Evolutionary conservation across 2,888 invertebrate genomes (phyloP).

Genomic region (Allygus modestus): DNA sequence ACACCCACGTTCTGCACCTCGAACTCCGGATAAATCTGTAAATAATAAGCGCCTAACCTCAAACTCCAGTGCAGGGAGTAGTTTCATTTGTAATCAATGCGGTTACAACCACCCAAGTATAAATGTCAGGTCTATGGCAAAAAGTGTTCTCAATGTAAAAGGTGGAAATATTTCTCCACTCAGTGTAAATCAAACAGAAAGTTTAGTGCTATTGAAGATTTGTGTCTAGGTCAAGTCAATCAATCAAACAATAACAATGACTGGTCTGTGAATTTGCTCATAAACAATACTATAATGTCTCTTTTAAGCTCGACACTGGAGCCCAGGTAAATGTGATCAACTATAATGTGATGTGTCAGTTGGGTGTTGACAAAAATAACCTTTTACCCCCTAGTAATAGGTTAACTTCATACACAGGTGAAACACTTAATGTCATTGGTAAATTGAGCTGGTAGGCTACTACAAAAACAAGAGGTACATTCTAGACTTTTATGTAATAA

Average conservation of each 20-base stretch:
- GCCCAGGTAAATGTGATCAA: neutral
- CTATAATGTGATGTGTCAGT: neutral
- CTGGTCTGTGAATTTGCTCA: neutral
- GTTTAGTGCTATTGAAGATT: neutral
- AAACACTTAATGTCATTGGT: neutral
- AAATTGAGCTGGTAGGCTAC: neutral
- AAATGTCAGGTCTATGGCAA: conserved; percentile 13
- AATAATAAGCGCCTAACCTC: neutral
- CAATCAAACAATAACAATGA: neutral
- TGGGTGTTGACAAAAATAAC: neutral
- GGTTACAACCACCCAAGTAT: neutral
- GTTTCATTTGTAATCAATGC: neutral
- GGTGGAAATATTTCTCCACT: neutral
- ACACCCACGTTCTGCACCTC: neutral
- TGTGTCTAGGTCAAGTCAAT: neutral
- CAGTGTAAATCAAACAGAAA: conserved; percentile 11
- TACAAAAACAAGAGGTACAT: neutral
- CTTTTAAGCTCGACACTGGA: neutral
- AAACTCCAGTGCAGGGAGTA: neutral
- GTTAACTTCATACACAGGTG: conserved; percentile 4
- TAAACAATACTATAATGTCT: neutral
- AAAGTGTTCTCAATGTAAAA: conserved; percentile 14
- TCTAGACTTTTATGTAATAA: conserved; percentile 19
- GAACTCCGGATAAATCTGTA: neutral
- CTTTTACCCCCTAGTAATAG: neutral